Evolutionary conservation across 2,888 invertebrate genomes (phyloP).

Genomic region (Caenorhabditis parvicauda): DNA sequence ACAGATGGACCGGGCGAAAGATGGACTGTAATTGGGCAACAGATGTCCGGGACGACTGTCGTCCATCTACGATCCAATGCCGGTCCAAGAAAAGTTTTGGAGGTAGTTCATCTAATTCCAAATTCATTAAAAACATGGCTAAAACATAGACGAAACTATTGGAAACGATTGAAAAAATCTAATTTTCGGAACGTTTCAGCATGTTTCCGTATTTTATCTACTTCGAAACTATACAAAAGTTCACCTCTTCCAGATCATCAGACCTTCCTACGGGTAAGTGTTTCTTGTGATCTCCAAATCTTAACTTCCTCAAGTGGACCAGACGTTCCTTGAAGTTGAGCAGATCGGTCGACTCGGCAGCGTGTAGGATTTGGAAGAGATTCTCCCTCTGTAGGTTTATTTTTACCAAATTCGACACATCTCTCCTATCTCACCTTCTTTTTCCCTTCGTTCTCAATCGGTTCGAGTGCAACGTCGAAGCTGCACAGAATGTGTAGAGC

Average conservation of each 20-base stretch:
- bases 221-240: too few relatives aligned
- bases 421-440: background rate
- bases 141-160: too few relatives aligned
- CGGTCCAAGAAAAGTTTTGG: too few relatives aligned
- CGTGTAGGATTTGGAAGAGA: slow-evolving; percentile 51
- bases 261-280: slow-evolving; percentile 25
- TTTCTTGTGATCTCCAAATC: slow-evolving; percentile 26
- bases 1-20: too few relatives aligned
- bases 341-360: slow-evolving; percentile 75
- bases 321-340: slow-evolving; percentile 80
- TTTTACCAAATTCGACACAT: background rate
- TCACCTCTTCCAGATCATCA: slow-evolving; percentile 26
- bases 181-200: too few relatives aligned
- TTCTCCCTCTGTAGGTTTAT: slow-evolving; percentile 6
- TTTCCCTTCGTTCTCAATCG: slow-evolving; percentile 20
- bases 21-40: too few relatives aligned
- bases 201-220: too few relatives aligned
- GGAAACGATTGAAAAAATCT: too few relatives aligned
- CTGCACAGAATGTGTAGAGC: slow-evolving; percentile 35
- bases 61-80: too few relatives aligned
- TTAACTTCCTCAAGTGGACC: slow-evolving; percentile 65
- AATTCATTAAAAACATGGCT: too few relatives aligned
- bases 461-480: slow-evolving; percentile 26
- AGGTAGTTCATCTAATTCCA: too few relatives aligned
- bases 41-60: too few relatives aligned